phyloP scores from a whole-genome alignment of 2,113 vertebrate genomes.

The Tupaia tana region DNA sequence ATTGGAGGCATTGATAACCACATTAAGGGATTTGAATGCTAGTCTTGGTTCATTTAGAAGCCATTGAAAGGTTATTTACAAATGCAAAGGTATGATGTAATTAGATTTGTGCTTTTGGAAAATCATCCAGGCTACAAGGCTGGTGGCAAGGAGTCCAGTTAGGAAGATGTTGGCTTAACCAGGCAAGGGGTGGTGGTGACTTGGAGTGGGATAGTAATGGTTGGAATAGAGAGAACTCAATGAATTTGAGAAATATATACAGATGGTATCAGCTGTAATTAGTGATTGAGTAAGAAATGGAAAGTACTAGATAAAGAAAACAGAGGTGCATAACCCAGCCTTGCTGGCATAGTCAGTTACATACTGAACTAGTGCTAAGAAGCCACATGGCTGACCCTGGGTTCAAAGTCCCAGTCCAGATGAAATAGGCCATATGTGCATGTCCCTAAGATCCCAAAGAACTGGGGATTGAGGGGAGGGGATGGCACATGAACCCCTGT shows the following conservation, averaged over 20 bases:
- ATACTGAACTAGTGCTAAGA: too few relatives aligned
- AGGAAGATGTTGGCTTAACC: neutral
- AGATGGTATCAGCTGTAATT: neutral
- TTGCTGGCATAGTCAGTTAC: too few relatives aligned
- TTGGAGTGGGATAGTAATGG: neutral
- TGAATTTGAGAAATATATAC: constrained; percentile 13
- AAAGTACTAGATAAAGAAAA: neutral
- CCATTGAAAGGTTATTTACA: neutral
- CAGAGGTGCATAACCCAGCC: neutral
- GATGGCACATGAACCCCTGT: too few relatives aligned
- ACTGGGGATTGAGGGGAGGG: too few relatives aligned
- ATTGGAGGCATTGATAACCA: neutral
- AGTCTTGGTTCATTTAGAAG: neutral
- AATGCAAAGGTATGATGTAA: neutral
- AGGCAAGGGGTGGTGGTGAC: neutral
- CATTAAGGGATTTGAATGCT: neutral
- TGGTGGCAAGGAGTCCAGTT: neutral
- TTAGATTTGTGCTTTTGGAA: neutral
- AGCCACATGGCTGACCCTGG: too few relatives aligned
- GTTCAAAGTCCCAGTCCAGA: too few relatives aligned
- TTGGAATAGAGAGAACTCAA: constrained; percentile 13
- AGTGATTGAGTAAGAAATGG: neutral
- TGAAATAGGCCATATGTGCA: too few relatives aligned
- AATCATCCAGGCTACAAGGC: neutral
- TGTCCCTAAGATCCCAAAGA: too few relatives aligned